phyloP scores from a whole-genome alignment of 2,113 vertebrate species.

The Dissostichus mawsoni region DNA sequence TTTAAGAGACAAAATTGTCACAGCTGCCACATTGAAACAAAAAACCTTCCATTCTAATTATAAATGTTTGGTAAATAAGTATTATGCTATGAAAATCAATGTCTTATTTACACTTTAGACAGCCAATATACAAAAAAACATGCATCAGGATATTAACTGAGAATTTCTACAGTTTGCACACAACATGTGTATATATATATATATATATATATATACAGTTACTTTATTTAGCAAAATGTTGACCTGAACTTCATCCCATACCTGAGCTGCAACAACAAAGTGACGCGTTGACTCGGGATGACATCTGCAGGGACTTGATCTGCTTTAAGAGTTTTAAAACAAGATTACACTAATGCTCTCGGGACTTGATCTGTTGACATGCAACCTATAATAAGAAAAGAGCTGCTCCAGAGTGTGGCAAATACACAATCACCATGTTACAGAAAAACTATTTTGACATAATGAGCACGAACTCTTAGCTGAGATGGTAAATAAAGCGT shows the following conservation, averaged over 20 bases:
- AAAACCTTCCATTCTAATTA: slow-evolving; percentile 35
- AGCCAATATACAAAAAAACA: slow-evolving; percentile 36
- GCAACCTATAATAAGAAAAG: slow-evolving; percentile 56
- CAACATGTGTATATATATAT: not conserved
- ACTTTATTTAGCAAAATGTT: not conserved
- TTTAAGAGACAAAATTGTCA: slow-evolving; percentile 62
- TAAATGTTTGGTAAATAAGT: not conserved
- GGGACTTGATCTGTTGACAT: slow-evolving; percentile 57
- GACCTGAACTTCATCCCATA: not conserved
- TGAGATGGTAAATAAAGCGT: slow-evolving; percentile 2
- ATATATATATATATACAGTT: not conserved
- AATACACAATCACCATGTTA: slow-evolving; percentile 34
- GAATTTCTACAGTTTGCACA: not conserved
- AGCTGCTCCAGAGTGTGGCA: slow-evolving; percentile 70
- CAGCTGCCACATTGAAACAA: slow-evolving; percentile 77
- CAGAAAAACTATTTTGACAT: not conserved
- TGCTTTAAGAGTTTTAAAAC: slow-evolving; percentile 71
- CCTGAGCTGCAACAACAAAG: not conserved
- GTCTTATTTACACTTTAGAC: slow-evolving; percentile 44
- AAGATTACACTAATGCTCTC: slow-evolving; percentile 76
- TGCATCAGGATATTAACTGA: not conserved
- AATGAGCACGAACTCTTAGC: slow-evolving; percentile 1
- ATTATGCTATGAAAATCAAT: slow-evolving; percentile 17
- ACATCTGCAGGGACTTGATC: slow-evolving; percentile 68
- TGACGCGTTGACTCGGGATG: slow-evolving; percentile 46